These are phyloP conservation scores for Erebia palarica DNA, from an alignment of 2,888 invertebrate species.

Conservation along the genomic window DNA sequence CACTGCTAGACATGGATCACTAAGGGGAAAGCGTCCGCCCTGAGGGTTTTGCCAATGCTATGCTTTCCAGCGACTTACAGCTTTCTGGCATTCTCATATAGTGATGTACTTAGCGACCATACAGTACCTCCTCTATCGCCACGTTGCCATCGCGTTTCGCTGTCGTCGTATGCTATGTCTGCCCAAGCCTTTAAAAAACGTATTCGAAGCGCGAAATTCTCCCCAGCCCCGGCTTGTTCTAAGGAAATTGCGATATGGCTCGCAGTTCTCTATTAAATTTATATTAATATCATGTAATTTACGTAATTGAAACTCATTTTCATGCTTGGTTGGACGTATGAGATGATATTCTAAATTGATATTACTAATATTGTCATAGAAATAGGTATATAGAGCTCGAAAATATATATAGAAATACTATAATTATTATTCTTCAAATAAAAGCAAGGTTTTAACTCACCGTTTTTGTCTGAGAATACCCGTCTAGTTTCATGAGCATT, in stretches of 20 bases:
- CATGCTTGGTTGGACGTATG: conserved; percentile 29
- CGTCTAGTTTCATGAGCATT: no score
- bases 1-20: no score
- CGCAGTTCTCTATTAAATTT: conserved; percentile 47
- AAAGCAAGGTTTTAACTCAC: no score
- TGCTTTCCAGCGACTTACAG: no score
- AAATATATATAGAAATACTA: not conserved
- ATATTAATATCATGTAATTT: conserved; percentile 45
- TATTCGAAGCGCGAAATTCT: conserved; percentile 44
- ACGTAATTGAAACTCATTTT: conserved; percentile 39
- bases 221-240: conserved; percentile 38
- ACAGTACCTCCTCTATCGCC: no score
- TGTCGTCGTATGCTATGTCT: not conserved
- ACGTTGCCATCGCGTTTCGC: not conserved
- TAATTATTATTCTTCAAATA: not conserved
- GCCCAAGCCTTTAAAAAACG: conserved; percentile 40
- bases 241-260: conserved; percentile 47
- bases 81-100: no score
- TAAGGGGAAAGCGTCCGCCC: no score
- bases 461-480: no score
- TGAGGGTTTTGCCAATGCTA: no score
- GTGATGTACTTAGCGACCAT: no score
- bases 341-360: conserved; percentile 6
- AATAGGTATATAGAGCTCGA: not conserved
- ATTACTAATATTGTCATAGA: not conserved